Base-by-base conservation (phyloP, 2,888 invertebrate species). In the Bellardia bayeri region DNA sequence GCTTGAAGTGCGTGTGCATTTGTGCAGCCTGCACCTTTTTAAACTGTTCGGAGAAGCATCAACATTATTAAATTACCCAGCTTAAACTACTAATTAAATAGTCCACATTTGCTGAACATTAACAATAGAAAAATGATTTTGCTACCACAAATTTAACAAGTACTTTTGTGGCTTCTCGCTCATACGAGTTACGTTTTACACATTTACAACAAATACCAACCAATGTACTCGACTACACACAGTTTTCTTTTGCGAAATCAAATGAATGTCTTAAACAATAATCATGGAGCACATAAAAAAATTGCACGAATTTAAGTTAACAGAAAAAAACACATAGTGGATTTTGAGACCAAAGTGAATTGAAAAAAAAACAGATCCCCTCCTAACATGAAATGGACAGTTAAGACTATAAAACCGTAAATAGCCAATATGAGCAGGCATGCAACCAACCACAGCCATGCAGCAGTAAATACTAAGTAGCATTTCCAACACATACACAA, bases 351-450 rank as follows among this genome's bases (percentile, higher is more conserved):
- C 78, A 40, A 75, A 75, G 45, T 40, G 61, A 66, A 72, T 40
- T 16, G 13, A 45, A 64, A 64, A 37, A 49, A 54, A 68, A 76
- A 64, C 68, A 75, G 23, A 80, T 30, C 72, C 63, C 66, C 63
- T 78, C 80, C 71, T 64, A 79, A 85, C 69, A 74, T 85, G 79
- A 75, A 85, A 87, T 87, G 85, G 87, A 87, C 87, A 87, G 79
- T 82, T 87, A 87, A 82, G 71, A 69, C 64, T 79, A 66, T 79
- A 49, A 87, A 87, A 82, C 85, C 79, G 85, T 82, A 87, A 82
- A 87, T 75, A 75, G 68, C 83, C 86, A 81, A 61, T 82, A 54
- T 76, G 42, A 68, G 81, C 68, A 68, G 83, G 71, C 88, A 86
- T 86, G 79, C 87, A 85, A 80, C 85, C 72, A 82, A 82, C 72